phyloP scores from a whole-genome alignment of 2,113 vertebrate species.

The Nibea albiflora region DNA sequence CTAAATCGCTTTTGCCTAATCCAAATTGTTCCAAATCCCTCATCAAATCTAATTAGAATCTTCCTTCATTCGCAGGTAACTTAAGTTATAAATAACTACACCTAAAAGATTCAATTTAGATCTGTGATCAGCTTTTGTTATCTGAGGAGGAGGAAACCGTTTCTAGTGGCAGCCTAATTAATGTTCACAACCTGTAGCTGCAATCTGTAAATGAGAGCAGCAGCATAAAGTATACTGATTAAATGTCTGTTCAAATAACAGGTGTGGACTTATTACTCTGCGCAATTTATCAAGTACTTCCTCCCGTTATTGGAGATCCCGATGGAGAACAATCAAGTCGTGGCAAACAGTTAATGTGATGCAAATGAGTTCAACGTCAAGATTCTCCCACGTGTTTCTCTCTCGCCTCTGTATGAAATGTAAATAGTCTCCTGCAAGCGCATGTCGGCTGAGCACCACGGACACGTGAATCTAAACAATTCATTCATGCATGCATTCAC shows the following conservation, averaged over 20 bases:
- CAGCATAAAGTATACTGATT: not conserved
- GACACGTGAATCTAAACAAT: not conserved
- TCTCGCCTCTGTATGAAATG: not conserved
- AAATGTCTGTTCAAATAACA: not conserved
- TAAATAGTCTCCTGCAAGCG: not conserved
- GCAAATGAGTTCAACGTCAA: not conserved
- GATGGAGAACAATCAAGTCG: not conserved
- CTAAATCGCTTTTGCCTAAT: conserved; percentile 9
- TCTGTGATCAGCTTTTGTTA: conserved; percentile 32
- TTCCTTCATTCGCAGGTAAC: not conserved
- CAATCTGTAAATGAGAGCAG: conserved; percentile 17
- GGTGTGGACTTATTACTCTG: not conserved
- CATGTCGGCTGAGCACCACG: not conserved
- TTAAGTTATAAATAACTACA: conserved; percentile 30
- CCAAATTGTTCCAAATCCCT: conserved; percentile 2
- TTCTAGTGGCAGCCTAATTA: conserved; percentile 34
- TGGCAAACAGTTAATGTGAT: not conserved
- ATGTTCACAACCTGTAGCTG: conserved; percentile 15
- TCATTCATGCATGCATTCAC: not conserved
- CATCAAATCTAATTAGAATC: not conserved
- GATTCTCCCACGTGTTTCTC: not conserved
- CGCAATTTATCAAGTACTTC: not conserved
- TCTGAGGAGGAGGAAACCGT: not conserved
- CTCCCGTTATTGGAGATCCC: not conserved
- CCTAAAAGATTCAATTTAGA: conserved; percentile 31